These are phyloP conservation scores for Ormyrus thymus DNA, from an alignment of 2,888 invertebrate genomes.

Conservation along the genomic window DNA sequence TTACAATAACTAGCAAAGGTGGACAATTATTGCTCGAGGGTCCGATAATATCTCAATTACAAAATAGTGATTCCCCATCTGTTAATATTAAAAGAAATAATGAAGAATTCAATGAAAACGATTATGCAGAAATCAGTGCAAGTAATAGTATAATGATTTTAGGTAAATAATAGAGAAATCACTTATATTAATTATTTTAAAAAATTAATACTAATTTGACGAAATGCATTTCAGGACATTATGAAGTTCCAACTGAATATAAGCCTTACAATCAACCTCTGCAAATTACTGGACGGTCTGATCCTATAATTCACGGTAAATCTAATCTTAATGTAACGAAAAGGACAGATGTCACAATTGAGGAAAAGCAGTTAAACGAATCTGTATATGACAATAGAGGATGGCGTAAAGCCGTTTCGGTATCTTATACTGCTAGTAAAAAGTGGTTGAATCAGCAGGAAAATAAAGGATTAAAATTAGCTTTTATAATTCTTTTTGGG, in stretches of 20 bases:
- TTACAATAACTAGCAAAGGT: slow-evolving; percentile 85
- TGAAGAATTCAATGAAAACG: slow-evolving; percentile 56
- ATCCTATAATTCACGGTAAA: slow-evolving; percentile 66
- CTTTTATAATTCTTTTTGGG: slow-evolving; percentile 81
- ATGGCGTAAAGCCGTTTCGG: slow-evolving; percentile 61
- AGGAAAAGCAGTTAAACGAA: slow-evolving; percentile 56
- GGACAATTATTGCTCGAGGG: slow-evolving; percentile 85
- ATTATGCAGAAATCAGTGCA: slow-evolving; percentile 61
- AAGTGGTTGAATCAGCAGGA: slow-evolving; percentile 86
- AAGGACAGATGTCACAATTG: slow-evolving; percentile 57
- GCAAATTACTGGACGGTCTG: slow-evolving; percentile 72
- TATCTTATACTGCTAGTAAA: slow-evolving; percentile 69
- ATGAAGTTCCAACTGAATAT: slow-evolving; percentile 70
- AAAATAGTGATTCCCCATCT: slow-evolving; percentile 57
- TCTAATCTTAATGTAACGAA: slow-evolving; percentile 59
- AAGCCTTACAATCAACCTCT: slow-evolving; percentile 69
- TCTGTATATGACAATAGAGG: slow-evolving; percentile 58
- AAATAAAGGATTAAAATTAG: slow-evolving; percentile 84
- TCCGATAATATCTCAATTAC: slow-evolving; percentile 75
- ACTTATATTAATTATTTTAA: not conserved
- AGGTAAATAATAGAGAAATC: slow-evolving; percentile 59
- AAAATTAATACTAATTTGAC: slow-evolving; percentile 11
- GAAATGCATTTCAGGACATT: slow-evolving; percentile 64
- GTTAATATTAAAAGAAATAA: slow-evolving; percentile 12
- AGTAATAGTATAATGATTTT: slow-evolving; percentile 63